Evolutionary conservation across 2,888 invertebrate species (phyloP), one percentile per base, ranked within the genome.

Genomic region (Argyra leucocephala): DNA sequence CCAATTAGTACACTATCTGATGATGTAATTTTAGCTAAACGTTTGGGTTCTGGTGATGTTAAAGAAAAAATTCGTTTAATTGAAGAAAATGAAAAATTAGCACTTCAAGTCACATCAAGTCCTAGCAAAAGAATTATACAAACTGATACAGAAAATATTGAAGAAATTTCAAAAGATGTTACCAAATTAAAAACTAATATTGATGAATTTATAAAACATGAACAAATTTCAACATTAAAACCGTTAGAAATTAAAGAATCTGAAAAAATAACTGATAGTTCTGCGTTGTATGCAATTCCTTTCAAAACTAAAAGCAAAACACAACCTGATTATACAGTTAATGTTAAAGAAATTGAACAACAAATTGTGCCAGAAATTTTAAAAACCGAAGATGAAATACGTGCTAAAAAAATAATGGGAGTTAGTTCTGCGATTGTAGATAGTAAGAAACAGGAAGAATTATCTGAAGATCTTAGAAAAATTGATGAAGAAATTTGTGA

Each of bases 51-150:
- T 10, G 81, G 81, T 15, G 83, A 83, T 70, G 85, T 85, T 5
- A 83, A 81, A 74, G 81, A 83, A 21, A 83, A 83, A 73, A 79
- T 85, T 59, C 81, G 81, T 73, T 74, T 81, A 66, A 73, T 85
- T 63, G 85, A 85, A 74, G 82, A 83, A 69, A 82, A 82, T n/a
- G 24, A 22, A 21, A 61, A 31, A 21, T 9, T 58, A 5, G 22
- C 58, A 21, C n/a, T n/a, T n/a, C 22, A 58, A 22, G 12, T 15
- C 9, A 22, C 22, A 5, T 26, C 60, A 1, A 65, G 63, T 57
- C 62, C 61, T 31, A 37, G 18, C n/a, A n/a, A 48, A 6, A 22
- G 60, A 57, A 18, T 37, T 10, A 9, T 61, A 31, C 58, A 65
- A 26, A 15, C 22, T 23, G 61, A 62, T 10, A 2, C 36, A 59